These are phyloP conservation scores for Clarias pachynema DNA, from an alignment of 2,797 vertebrate genomes.

Conservation along the genomic window DNA sequence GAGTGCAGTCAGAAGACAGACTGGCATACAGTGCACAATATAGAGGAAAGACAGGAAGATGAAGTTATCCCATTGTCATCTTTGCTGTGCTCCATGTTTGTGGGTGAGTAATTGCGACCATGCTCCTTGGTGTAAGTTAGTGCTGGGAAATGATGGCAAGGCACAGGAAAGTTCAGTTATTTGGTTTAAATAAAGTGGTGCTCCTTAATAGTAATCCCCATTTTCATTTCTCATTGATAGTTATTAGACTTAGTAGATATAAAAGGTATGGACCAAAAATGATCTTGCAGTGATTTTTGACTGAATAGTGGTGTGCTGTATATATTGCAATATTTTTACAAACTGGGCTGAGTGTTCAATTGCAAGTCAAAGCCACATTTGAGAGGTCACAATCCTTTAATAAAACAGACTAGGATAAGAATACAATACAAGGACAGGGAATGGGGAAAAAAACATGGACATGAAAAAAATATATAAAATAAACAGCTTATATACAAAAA, in stretches of 20 bases:
- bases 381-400: too few relatives aligned
- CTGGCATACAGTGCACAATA: constrained; percentile 34
- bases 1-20: constrained; percentile 42
- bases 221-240: constrained; percentile 3
- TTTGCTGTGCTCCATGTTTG: constrained; percentile 29
- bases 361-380: too few relatives aligned
- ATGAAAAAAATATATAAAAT: too few relatives aligned
- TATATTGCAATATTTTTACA: too few relatives aligned
- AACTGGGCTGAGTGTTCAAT: too few relatives aligned
- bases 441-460: too few relatives aligned
- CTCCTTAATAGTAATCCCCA: constrained; percentile 11
- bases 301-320: too few relatives aligned
- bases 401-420: too few relatives aligned
- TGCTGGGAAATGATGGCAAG: constrained; percentile 48
- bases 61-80: constrained; percentile 54
- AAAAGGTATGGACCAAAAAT: too few relatives aligned
- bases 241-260: neutral
- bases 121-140: constrained; percentile 31
- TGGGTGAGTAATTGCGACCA: constrained; percentile 39
- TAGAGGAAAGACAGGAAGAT: constrained; percentile 64
- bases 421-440: too few relatives aligned
- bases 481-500: too few relatives aligned
- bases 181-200: constrained; percentile 22
- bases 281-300: too few relatives aligned
- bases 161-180: constrained; percentile 9